Evolutionary conservation across 2,797 vertebrate species (phyloP).

Genomic region (Coracias cyanogaster): DNA sequence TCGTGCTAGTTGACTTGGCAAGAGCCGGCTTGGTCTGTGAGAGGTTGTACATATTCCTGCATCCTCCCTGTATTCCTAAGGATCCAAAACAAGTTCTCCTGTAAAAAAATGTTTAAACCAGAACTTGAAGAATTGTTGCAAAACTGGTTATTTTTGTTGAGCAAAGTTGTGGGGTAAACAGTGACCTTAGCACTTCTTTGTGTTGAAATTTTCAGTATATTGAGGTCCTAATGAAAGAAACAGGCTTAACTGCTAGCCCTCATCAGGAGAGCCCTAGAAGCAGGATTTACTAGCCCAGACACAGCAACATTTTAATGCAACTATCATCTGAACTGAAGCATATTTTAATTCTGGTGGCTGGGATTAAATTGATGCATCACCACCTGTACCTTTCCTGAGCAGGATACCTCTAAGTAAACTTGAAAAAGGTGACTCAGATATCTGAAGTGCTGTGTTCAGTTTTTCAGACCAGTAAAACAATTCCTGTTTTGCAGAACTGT

Average conservation of each 20-base stretch:
- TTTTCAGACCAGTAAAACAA: neutral
- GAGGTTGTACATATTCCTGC: neutral
- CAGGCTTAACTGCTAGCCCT: neutral
- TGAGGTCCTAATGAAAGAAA: neutral
- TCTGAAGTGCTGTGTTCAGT: neutral
- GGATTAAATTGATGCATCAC: neutral
- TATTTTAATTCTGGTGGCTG: neutral
- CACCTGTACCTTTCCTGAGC: accelerated
- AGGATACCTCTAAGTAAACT: neutral
- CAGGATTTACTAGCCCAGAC: neutral
- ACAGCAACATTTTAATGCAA: neutral
- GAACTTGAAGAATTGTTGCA: neutral
- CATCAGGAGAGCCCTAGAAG: neutral
- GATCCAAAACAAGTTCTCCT: neutral
- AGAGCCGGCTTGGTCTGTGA: neutral
- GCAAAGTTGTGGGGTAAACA: neutral
- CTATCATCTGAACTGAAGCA: neutral
- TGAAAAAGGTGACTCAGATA: neutral
- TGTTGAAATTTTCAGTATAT: neutral
- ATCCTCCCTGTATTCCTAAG: neutral
- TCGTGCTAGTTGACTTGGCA: neutral
- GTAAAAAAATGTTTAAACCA: neutral
- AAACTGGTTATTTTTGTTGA: neutral
- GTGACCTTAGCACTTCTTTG: neutral
- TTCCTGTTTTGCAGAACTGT: neutral